phyloP scores from a whole-genome alignment of 2,113 vertebrate species.

The Cottus gobio region DNA sequence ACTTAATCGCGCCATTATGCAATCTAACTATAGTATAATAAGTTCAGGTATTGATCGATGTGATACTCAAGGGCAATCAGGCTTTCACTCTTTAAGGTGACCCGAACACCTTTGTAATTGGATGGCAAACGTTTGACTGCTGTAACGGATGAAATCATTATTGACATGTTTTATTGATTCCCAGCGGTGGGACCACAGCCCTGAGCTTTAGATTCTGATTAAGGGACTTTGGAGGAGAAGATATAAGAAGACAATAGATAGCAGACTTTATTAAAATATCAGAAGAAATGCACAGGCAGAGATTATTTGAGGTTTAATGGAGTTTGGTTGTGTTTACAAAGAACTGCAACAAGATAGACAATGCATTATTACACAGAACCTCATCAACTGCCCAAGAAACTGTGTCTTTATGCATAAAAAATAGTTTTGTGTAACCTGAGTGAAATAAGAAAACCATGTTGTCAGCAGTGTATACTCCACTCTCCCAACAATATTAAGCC shows the following conservation, averaged over 20 bases:
- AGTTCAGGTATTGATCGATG: slow-evolving; percentile 58
- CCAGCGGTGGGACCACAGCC: slow-evolving; percentile 34
- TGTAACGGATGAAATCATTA: slow-evolving; percentile 67
- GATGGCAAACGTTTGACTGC: slow-evolving; percentile 67
- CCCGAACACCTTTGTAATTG: slow-evolving; percentile 73
- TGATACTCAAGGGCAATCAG: slow-evolving; percentile 53
- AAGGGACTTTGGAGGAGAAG: slow-evolving; percentile 25
- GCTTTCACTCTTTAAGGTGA: slow-evolving; percentile 57
- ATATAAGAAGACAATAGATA: slow-evolving; percentile 5
- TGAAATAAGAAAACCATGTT: slow-evolving; percentile 46
- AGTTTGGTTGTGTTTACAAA: slow-evolving; percentile 22
- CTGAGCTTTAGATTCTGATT: slow-evolving; percentile 54
- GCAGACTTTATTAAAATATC: slow-evolving; percentile 50
- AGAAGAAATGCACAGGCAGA: slow-evolving; percentile 18
- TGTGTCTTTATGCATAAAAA: slow-evolving; percentile 20
- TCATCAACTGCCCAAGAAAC: not conserved
- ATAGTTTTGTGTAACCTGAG: slow-evolving; percentile 30
- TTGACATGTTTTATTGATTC: slow-evolving; percentile 75
- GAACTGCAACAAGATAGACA: slow-evolving; percentile 4
- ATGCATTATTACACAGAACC: slow-evolving; percentile 36
- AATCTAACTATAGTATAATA: slow-evolving; percentile 47
- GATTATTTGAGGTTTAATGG: slow-evolving; percentile 25
- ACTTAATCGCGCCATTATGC: slow-evolving; percentile 18
- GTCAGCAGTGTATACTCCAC: slow-evolving; percentile 58
- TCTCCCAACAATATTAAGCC: slow-evolving; percentile 47